Base-by-base conservation (phyloP, 1,140 invertebrate species). In the roundworm (Caenorhabditis elegans) region DNA sequence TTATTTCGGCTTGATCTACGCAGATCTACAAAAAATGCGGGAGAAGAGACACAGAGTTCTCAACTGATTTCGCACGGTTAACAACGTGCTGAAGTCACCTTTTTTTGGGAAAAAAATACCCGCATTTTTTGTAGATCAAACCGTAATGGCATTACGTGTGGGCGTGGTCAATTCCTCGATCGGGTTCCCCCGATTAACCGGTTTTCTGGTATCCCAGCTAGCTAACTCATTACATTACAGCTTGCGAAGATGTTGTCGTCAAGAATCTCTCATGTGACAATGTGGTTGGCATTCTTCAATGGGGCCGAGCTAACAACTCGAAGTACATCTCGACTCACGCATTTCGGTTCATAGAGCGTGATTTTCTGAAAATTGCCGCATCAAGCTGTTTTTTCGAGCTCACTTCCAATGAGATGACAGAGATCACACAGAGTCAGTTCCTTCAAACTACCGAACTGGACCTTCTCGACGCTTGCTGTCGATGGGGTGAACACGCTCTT, bases 401-500 rank as follows among this genome's bases (percentile, higher is more conserved):
- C 22, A 31, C 60, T 19, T 19, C 46, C 11, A n/a, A 49, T n/a
- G 26, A 70, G n/a, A 51, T 85, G 51, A 43, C 26, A 15, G 84
- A 80, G 17, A 28, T 78, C 0, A 46, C 82, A 5, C 24, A 46
- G n/a, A 83, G 80, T 24, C 78, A 78, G 34, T 84, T 84, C 60
- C 39, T 83, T 8, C 81, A 84, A 49, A 79, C 65, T 13, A 84
- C 76, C 5, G 84, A 85, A 39, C 10, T 85, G 1, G 84, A 85
- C 1, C 48, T 85, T 1, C 76, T 85, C 13, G 60, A 78, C 22
- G 70, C 78, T 8, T 53, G 77, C 43, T 47, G 85, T 39, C 47
- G 79, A 65, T 85, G 84, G 84, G 83, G 83, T 13, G 83, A 84
- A 78, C 80, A 83, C 26, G 79, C 79, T 31, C 28, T 83, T 15